Evolutionary conservation across 2,888 invertebrate species (phyloP).

Genomic region (Volucella inflata): DNA sequence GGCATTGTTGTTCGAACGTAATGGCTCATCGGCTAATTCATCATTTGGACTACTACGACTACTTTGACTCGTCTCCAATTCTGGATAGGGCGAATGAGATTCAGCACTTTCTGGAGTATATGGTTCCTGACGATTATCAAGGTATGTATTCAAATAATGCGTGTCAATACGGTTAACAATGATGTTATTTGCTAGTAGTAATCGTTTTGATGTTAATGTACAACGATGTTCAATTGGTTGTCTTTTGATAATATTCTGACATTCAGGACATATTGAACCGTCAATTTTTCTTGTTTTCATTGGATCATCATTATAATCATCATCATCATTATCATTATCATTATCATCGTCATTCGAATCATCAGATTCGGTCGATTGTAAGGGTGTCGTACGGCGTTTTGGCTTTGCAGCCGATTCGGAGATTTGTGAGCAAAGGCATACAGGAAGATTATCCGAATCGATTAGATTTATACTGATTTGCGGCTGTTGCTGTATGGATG

Average conservation of each 20-base stretch:
- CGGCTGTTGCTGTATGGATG: constrained; percentile 76
- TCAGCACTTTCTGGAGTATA: constrained; percentile 93
- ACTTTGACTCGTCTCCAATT: constrained; percentile 79
- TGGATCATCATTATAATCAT: constrained; percentile 52
- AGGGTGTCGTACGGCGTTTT: constrained; percentile 58
- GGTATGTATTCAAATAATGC: constrained; percentile 83
- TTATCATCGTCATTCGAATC: constrained; percentile 48
- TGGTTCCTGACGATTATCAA: constrained; percentile 85
- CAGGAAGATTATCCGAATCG: constrained; percentile 84
- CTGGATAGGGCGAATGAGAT: constrained; percentile 88
- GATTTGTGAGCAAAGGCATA: constrained; percentile 80
- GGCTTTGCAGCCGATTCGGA: constrained; percentile 67
- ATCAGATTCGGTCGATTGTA: constrained; percentile 66
- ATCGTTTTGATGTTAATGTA: constrained; percentile 81
- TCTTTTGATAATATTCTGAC: constrained; percentile 80
- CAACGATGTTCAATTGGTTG: constrained; percentile 80
- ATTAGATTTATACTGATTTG: constrained; percentile 84
- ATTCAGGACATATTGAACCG: constrained; percentile 80
- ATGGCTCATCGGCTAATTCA: constrained; percentile 79
- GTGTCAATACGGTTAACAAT: constrained; percentile 86
- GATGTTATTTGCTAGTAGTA: constrained; percentile 82
- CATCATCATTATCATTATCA: constrained; percentile 26
- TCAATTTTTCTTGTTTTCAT: constrained; percentile 63
- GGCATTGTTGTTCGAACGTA: constrained; percentile 65
- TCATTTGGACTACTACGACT: constrained; percentile 79